Evolutionary conservation across 1,140 invertebrate species (phyloP), one percentile per base, ranked within the genome.

Genomic region (Melitaea cinxia): DNA sequence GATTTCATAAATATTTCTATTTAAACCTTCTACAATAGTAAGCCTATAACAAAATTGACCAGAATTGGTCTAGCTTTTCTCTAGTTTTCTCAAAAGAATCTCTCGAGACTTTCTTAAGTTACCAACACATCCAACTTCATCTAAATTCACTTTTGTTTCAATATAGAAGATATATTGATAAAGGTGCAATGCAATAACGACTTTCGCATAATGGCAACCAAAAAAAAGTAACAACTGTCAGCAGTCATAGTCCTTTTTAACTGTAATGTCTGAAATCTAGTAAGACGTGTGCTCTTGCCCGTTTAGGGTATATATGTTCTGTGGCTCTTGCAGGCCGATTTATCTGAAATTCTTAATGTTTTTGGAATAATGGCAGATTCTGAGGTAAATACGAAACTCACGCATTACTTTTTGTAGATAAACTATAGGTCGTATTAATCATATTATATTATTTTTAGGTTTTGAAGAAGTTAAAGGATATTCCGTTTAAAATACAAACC

Each of bases 401-500:
- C n/a, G 12, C 47, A 21, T 54, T 56, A 17, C 26, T 64, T 21
- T 56, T 7, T 33, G 14, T 10, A 55, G 15, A 4, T 50, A 14
- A 65, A 60, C 12, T 21, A 59, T 19, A 63, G 42, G 61, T 42
- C 14, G 57, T 62, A 49, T 66, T 26, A 72, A 70, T 68, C 47
- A 17, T 0, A 52, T 72, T 35, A 57, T 60, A 91, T 82, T 81
- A 75, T 74, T 93, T 92, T 14, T 85, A 96, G 95, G 87, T 95
- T 70, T 84, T 94, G 56, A 95, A 94, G 88, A 94, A 94, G 73
- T 91, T 97, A 68, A 96, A 96, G 80, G 95, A 96, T 92, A 92
- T 97, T 85, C 95, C 95, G 21, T 93, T 94, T 84, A 94, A 94
- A 86, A 93, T 97, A 67, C 94, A 96, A 83, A 95, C 94, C 72